Base-by-base conservation (phyloP, 92 coral and sea anemone genomes). In the Parazoanthus swiftii region DNA sequence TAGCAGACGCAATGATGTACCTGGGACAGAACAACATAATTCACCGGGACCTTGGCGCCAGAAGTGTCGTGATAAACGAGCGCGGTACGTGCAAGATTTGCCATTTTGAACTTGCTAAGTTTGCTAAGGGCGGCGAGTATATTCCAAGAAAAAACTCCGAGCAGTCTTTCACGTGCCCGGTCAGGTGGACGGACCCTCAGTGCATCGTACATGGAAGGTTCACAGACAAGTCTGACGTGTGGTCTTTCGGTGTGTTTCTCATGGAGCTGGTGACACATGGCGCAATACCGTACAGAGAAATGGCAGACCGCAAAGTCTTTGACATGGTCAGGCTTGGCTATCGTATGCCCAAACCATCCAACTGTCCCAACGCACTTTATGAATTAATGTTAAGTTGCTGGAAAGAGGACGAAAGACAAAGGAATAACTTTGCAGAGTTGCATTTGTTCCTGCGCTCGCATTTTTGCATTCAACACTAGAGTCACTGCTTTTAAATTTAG, bases 1-100 rank as follows among this genome's bases (percentile, higher is more conserved):
- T 84, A 29, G 87, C 87, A 35, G 65, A 84, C 66, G 87, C 87
- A 21, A 84, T 84, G 87, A 84, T 84, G 78, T 84, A 84, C 87
- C 79, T 84, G 66, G 68, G 79, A 10, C 87, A 73, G 79, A 84
- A 70, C 21, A 84, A 46, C 43, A 46, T 84, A 38, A 84, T 84
- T 36, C 87, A 84, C 42, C 87, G 87, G 8, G 87, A 84, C 44
- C 78, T 84, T 15, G 87, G 87, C 26, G 79, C 87, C 44, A 84
- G 87, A 10, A 84, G 87, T 29, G 65, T 84, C 23, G 68, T 84
- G 33, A 84, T 84, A 1, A 84, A 56, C 43, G 87, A 29, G 42
- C 65, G 77, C 65, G 87, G 87, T 2, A 71, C 79, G 63, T 84
- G 79, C 33, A 84, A 84, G 66, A 16, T 84, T 43, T 48, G 46